Conservation (phyloP, 2,797 vertebrate genomes). For the Pogonophryne albipinna region DNA sequence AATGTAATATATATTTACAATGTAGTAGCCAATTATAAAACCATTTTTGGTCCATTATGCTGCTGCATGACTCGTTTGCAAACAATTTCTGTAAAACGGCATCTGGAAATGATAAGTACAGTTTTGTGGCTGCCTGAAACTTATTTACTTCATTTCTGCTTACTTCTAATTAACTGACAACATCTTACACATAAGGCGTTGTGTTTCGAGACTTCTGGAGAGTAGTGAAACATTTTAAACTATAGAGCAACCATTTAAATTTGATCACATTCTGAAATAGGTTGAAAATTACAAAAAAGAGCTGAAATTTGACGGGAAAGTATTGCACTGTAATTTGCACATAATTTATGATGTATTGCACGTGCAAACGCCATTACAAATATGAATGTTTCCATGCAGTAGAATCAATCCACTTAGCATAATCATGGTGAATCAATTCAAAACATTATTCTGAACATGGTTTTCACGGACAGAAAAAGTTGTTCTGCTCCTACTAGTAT, state of each 20-base stretch:
- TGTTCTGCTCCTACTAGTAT: not conserved
- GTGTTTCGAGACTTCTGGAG: not conserved
- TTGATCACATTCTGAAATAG: not conserved
- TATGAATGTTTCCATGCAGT: not conserved
- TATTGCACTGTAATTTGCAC: no score
- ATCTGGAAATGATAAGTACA: not conserved
- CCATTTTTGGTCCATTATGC: not conserved
- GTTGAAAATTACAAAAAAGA: not conserved
- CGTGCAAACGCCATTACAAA: not conserved
- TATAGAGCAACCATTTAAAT: not conserved
- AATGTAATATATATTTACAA: constrained; percentile 5
- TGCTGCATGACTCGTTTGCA: constrained; percentile 3
- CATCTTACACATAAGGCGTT: not conserved
- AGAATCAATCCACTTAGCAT: constrained; percentile 1
- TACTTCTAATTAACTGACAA: not conserved
- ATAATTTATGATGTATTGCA: not conserved
- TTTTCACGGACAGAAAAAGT: not conserved
- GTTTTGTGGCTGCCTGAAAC: not conserved
- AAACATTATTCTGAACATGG: no score
- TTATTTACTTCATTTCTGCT: not conserved
- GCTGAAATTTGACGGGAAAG: not conserved
- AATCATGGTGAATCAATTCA: not conserved
- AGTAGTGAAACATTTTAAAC: not conserved
- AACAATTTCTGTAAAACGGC: not conserved
- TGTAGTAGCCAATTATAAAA: not conserved